Percentiles rank a stretch among this genome's conserved stretches.
These are phyloP conservation scores for Drosophila nikananu DNA, from an alignment of 1,140 invertebrate genomes.

Conservation along the genomic window DNA sequence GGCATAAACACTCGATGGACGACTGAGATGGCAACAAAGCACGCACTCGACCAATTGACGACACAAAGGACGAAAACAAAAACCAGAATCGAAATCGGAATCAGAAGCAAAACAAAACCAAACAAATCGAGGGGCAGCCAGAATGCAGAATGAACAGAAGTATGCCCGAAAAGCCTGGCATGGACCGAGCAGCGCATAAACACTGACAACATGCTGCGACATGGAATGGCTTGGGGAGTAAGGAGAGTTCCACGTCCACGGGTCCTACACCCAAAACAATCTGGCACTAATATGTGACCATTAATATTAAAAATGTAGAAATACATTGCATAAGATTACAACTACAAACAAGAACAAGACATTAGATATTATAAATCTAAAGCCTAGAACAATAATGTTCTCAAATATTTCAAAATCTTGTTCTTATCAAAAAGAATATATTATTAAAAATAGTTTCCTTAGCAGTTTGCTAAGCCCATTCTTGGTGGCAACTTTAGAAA, in stretches of 20 bases:
- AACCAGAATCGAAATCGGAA: slow-evolving; percentile 41
- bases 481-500: background rate
- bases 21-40: slow-evolving; percentile 62
- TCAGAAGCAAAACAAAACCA: slow-evolving; percentile 49
- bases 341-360: too few relatives aligned
- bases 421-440: too few relatives aligned
- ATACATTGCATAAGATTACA: background rate
- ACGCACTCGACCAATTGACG: slow-evolving; percentile 76
- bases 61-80: slow-evolving; percentile 69
- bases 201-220: slow-evolving; percentile 76
- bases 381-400: too few relatives aligned
- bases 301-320: background rate
- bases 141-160: slow-evolving; percentile 63
- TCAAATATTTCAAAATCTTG: too few relatives aligned
- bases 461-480: too few relatives aligned
- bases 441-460: too few relatives aligned
- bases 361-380: too few relatives aligned
- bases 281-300: background rate
- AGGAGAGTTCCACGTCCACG: slow-evolving; percentile 8
- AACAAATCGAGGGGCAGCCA: slow-evolving; percentile 42
- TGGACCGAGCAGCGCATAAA: slow-evolving; percentile 60
- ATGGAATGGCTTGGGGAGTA: slow-evolving; percentile 30
- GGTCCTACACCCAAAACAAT: slow-evolving; percentile 14
- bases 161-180: slow-evolving; percentile 51
- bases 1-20: slow-evolving; percentile 64